Evolutionary conservation across 2,797 vertebrate species (phyloP).

Genomic region (Scyliorhinus canicula): DNA sequence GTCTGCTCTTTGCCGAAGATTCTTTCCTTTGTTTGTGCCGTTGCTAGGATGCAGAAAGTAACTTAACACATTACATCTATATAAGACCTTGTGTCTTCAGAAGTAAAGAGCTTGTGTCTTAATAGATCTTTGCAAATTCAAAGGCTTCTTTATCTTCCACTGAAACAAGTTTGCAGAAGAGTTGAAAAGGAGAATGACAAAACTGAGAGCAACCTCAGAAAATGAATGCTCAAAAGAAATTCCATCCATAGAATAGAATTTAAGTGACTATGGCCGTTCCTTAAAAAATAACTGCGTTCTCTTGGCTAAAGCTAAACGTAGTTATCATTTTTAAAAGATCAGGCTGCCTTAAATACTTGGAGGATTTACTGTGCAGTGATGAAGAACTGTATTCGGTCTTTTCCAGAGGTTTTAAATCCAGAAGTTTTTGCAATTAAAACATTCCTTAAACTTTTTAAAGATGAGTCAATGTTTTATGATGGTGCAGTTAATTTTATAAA

Average conservation of each 20-base stretch:
- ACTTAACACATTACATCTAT: constrained; percentile 43
- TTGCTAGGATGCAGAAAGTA: constrained; percentile 57
- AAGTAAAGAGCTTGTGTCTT: constrained; percentile 45
- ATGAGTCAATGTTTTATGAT: not conserved
- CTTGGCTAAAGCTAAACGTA: not conserved
- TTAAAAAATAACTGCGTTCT: not conserved
- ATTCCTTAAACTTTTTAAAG: not conserved
- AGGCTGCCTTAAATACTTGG: not conserved
- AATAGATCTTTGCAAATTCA: constrained; percentile 48
- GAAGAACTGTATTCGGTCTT: not conserved
- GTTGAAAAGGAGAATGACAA: constrained; percentile 42
- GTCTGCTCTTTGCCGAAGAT: constrained; percentile 17
- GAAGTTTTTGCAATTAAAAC: not conserved
- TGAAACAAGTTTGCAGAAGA: constrained; percentile 50
- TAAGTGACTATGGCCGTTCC: not conserved
- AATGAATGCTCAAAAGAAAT: constrained; percentile 25
- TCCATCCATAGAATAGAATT: not conserved
- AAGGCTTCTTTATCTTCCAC: constrained; percentile 51
- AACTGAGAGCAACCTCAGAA: constrained; percentile 43
- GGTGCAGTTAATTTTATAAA: not conserved
- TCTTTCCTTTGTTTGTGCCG: constrained; percentile 47
- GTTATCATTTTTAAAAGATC: not conserved
- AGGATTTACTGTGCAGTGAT: not conserved
- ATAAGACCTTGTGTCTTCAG: constrained; percentile 44
- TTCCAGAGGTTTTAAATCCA: not conserved